Conservation (phyloP, 2,113 vertebrate genomes). For the Loxodonta africana region DNA sequence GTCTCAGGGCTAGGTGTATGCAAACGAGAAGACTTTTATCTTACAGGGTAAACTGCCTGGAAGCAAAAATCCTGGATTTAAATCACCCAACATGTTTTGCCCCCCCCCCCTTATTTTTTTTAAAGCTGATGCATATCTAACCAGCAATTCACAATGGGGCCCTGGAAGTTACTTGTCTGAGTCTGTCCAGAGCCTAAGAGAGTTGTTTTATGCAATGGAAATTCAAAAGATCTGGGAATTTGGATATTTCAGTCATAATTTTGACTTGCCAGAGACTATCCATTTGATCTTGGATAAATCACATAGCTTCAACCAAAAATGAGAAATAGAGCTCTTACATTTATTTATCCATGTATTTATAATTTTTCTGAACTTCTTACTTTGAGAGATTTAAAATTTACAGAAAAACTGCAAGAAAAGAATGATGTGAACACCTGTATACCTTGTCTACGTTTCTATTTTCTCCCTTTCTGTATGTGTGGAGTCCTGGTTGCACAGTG, state of each 20-base stretch:
- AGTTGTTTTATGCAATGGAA: neutral
- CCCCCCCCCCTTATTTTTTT: neutral
- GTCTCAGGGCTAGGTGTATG: neutral
- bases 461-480: neutral
- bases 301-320: neutral
- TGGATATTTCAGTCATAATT: neutral
- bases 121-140: neutral
- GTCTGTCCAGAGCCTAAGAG: neutral
- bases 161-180: constrained; percentile 2
- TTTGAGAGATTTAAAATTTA: constrained; percentile 24
- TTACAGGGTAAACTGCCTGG: constrained; percentile 25
- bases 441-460: neutral
- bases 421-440: neutral
- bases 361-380: neutral
- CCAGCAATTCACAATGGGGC: neutral
- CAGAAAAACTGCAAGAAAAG: neutral
- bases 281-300: neutral
- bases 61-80: constrained; percentile 42
- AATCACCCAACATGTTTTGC: neutral
- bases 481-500: neutral
- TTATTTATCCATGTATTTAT: neutral
- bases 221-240: constrained; percentile 16
- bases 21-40: neutral
- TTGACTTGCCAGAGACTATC: neutral
- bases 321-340: neutral